A percentile compares a stretch with the other conserved stretches of the same genome.
Evolutionary conservation across 2,113 vertebrate species (phyloP).

Genomic region (Chionomys nivalis): DNA sequence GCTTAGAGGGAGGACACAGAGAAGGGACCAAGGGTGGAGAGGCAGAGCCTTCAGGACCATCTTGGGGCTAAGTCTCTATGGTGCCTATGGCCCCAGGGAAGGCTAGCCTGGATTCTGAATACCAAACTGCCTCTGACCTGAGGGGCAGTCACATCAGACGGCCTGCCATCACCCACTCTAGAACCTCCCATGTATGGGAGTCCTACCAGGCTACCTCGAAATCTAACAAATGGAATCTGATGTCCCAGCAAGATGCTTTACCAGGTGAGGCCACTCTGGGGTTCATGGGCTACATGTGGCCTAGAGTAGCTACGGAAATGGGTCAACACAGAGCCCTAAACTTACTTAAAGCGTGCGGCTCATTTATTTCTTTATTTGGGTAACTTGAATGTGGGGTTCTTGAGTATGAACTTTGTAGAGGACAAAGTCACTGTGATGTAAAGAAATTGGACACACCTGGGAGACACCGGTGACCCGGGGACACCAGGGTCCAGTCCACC

Average conservation of each 20-base stretch:
- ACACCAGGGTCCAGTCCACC: background rate
- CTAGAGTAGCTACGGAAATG: background rate
- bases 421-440: background rate
- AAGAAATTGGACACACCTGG: background rate
- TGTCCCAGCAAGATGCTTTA: background rate
- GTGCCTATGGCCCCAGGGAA: background rate
- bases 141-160: background rate
- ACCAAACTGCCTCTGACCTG: background rate
- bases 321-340: background rate
- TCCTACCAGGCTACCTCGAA: background rate
- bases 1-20: fast-evolving
- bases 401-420: background rate
- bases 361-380: background rate
- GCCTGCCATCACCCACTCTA: too few species aligned
- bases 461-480: background rate
- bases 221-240: background rate
- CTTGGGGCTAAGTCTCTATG: too few species aligned
- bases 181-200: background rate
- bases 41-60: background rate
- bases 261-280: background rate
- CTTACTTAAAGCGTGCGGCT: background rate
- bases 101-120: background rate
- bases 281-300: background rate
- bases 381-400: background rate
- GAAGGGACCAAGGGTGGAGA: background rate